Evolutionary conservation across 1,140 invertebrate genomes (phyloP), one percentile per base, ranked within the genome.

Genomic region (Lordiphosa collinella): DNA sequence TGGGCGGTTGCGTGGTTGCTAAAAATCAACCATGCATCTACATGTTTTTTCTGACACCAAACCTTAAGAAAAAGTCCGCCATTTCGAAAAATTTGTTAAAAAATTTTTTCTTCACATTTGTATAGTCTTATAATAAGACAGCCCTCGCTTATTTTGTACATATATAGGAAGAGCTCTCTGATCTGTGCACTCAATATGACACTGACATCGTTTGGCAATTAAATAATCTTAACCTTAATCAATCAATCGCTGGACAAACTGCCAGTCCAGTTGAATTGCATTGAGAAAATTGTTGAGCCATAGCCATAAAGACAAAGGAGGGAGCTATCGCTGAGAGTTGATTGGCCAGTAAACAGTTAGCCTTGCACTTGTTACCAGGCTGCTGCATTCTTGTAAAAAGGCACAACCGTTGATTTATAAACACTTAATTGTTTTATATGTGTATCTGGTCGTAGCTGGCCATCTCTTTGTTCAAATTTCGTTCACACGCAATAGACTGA

Each of bases 161-260:
- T 54, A 44, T 5, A 22, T 22, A 22, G 69, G 63, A 73, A 73
- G 54, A 48, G 22, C 36, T 25, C 36, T 46, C 50, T 53, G 25
- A 54, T 48, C 25, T 25, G 13, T 36, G 47, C n/a, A 53, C 44
- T 22, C 13, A 65, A 25, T 12, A 34, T 67, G 76, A 54, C 71
- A 80, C 76, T 84, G 76, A 80, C 76, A 80, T 76, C 76, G 76
- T 57, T 80, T 76, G 66, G 54, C 76, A 64, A 55, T 80, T 75
- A 43, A 80, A 80, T 75, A 75, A 71, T 64, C 68, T 69, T 64
- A 67, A 71, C 76, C 76, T 80, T 65, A 63, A 82, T 80, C 76
- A 67, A 74, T 80, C 70, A 69, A 47, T 47, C n/a, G 58, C 51
- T 53, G 41, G 49, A 46, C 54, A 44, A 43, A 44, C 61, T 31